Evolutionary conservation across 2,113 vertebrate species (phyloP).

Genomic region (Nibea albiflora): DNA sequence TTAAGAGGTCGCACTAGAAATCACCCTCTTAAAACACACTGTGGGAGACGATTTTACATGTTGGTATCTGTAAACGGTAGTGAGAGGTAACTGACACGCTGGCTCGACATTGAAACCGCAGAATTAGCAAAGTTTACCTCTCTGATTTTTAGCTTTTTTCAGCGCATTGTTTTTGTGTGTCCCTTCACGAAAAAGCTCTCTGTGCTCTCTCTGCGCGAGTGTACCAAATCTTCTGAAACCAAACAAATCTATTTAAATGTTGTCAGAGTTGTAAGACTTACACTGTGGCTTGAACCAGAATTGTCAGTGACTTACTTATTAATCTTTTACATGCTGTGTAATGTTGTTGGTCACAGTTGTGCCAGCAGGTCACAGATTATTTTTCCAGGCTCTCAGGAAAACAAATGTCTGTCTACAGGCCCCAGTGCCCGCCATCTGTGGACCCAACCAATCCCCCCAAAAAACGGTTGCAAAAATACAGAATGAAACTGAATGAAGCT

Average conservation of each 20-base stretch:
- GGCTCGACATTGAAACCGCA: background rate
- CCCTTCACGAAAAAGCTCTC: background rate
- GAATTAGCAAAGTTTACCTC: too few species aligned
- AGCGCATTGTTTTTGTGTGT: background rate
- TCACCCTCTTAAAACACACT: background rate
- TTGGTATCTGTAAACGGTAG: background rate
- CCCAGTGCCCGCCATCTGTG: conserved; percentile 4
- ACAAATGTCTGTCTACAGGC: conserved; percentile 9
- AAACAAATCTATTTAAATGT: conserved; percentile 10
- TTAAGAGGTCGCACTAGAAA: background rate
- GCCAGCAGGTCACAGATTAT: conserved; percentile 10
- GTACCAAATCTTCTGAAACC: background rate
- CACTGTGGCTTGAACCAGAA: background rate
- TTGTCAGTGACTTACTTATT: conserved; percentile 5
- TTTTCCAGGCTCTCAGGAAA: conserved; percentile 15
- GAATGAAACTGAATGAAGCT: too few species aligned
- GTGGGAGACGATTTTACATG: background rate
- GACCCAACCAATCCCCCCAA: conserved; percentile 1
- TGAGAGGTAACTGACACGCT: background rate
- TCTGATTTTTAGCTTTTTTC: background rate
- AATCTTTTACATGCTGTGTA: conserved; percentile 6
- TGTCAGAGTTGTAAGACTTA: background rate
- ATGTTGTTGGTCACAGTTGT: conserved; percentile 6
- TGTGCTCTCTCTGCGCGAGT: background rate
- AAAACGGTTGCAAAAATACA: background rate